phyloP scores from a whole-genome alignment of 2,797 vertebrate species.

The Zonotrichia albicollis region DNA sequence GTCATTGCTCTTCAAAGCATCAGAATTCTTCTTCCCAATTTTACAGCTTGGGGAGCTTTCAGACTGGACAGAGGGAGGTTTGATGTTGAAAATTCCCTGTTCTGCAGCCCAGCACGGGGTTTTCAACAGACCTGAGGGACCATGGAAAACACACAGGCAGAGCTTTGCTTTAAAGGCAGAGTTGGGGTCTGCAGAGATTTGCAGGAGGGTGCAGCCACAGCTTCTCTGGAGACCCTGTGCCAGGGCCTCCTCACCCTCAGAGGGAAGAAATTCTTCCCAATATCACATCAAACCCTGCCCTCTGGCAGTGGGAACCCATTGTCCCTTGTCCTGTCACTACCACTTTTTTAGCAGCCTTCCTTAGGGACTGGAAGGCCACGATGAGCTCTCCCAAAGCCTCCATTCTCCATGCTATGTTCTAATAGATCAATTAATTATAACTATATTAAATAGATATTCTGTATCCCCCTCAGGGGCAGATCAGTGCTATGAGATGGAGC shows the following conservation, averaged over 20 bases:
- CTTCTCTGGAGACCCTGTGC: not conserved
- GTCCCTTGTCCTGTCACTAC: not conserved
- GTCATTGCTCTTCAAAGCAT: not conserved
- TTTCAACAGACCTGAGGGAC: not conserved
- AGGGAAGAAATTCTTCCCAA: not conserved
- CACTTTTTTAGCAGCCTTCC: no score
- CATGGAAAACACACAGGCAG: not conserved
- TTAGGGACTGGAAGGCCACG: not conserved
- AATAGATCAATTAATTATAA: not conserved
- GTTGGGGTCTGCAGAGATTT: not conserved
- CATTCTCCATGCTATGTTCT: not conserved
- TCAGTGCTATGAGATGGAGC: not conserved
- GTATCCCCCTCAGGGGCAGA: not conserved
- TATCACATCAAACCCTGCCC: not conserved
- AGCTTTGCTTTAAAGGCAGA: not conserved
- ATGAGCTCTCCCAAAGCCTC: not conserved
- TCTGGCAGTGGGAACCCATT: not conserved
- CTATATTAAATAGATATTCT: not conserved
- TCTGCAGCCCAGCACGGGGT: accelerated
- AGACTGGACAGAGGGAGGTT: not conserved
- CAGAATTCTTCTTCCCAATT: not conserved
- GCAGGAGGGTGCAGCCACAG: not conserved
- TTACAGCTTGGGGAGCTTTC: not conserved
- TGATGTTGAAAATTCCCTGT: not conserved
- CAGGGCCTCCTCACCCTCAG: not conserved